These are phyloP conservation scores for Sinelater perroti DNA, from an alignment of 2,888 invertebrate species.

Conservation along the genomic window DNA sequence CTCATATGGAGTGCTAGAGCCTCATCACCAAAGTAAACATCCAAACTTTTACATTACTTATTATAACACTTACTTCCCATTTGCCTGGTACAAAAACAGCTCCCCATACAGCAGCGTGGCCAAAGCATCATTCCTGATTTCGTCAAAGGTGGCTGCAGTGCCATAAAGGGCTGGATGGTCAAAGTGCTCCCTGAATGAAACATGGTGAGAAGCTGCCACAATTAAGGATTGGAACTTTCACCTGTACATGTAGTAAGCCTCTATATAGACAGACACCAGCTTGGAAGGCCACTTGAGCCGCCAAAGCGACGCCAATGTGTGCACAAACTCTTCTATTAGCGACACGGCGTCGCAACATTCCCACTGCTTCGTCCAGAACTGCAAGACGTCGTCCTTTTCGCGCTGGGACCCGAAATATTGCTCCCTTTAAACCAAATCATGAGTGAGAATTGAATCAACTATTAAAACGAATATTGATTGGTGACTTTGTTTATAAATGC, in stretches of 20 bases:
- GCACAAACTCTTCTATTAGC: constrained; percentile 69
- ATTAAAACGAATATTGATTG: no score
- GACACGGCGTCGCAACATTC: constrained; percentile 68
- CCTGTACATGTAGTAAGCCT: constrained; percentile 65
- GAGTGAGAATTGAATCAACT: no score
- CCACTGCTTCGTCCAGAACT: constrained; percentile 69
- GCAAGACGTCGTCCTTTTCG: constrained; percentile 71
- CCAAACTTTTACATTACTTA: no score
- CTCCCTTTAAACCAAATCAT: no score
- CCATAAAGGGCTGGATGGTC: constrained; percentile 62
- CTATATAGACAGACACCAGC: constrained; percentile 67
- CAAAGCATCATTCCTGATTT: constrained; percentile 61
- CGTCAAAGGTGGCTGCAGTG: constrained; percentile 56
- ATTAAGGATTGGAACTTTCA: no score
- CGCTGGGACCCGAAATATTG: constrained; percentile 72
- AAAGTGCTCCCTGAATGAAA: constrained; percentile 65
- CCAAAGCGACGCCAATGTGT: constrained; percentile 69
- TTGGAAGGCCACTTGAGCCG: constrained; percentile 71
- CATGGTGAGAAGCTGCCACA: no score
- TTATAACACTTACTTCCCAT: constrained; percentile 15
- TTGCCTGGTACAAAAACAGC: constrained; percentile 34
- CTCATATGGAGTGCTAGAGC: no score
- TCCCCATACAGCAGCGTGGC: constrained; percentile 66
- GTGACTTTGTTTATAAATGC: no score
- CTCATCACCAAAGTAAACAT: no score